Base-by-base conservation (phyloP, 2,797 vertebrate species). In the Tangara arthus region DNA sequence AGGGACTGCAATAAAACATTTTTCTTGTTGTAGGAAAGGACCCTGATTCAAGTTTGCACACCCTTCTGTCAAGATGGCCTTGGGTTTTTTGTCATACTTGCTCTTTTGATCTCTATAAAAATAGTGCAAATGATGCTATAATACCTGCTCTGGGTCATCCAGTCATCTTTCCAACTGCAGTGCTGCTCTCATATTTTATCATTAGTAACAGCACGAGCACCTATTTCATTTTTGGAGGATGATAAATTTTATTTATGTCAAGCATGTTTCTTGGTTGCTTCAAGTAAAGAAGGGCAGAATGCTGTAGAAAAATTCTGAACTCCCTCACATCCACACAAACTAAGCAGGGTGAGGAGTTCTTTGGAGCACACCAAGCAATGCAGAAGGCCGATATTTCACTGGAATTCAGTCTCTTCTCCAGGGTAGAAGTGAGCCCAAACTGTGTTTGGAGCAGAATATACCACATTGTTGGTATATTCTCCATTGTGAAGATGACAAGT, bases 161-260 rank as follows among this genome's bases (percentile, higher is more conserved):
- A 30, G 60, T 84, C 84, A 64, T 91, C 42, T 34, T 32, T 69
- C 53, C 89, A 17, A 56, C 46, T 78, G 87, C 80, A 50, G 55
- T 69, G 59, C 49, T 94, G 22, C 63, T 91, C 47, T 94, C 68
- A n/a, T 86, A 82, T 93, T 93, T 97, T 92, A 93, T 82, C 9
- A 2, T 80, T 96, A 57, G 56, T 77, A 89, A 47, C 35, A 85
- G 63, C 81, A 52, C 39, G 42, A 68, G 64, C 66, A 84, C 41
- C 60, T 84, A 28, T 90, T 85, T 78, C 60, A 61, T 60, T 65
- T 90, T 35, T 52, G 39, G 73, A 88, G 12, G 47, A 60, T 93
- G 60, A 88, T 85, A 94, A 84, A 82, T 95, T 92, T 69, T 89
- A 50, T 60, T 93, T 87, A 76, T 93, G 71, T 93, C 86, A 78